A percentile compares a stretch with the other conserved stretches of the same genome.
phyloP scores from a whole-genome alignment of 2,888 invertebrate genomes.

The Electrophaes corylata region DNA sequence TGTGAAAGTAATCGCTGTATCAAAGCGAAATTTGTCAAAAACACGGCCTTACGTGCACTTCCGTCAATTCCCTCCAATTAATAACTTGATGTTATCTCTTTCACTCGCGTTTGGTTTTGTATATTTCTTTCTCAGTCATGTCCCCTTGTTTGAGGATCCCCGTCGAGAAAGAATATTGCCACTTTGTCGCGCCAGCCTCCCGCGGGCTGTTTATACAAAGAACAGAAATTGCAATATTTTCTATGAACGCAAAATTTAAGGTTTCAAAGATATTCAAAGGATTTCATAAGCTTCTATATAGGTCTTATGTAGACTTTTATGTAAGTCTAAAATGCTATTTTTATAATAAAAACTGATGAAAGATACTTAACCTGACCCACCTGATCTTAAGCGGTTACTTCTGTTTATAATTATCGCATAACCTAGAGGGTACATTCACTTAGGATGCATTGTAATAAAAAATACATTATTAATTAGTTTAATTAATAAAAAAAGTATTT shows the following conservation, averaged over 20 bases:
- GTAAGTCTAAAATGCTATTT: too few species aligned
- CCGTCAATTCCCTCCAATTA: slow-evolving; percentile 83
- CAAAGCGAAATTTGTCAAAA: slow-evolving; percentile 84
- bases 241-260: slow-evolving; percentile 60
- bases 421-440: too few species aligned
- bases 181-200: slow-evolving; percentile 79
- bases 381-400: too few species aligned
- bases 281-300: too few species aligned
- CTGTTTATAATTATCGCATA: too few species aligned
- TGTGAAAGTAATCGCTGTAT: slow-evolving; percentile 82
- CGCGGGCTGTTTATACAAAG: slow-evolving; percentile 73
- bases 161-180: slow-evolving; percentile 82
- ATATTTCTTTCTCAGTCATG: slow-evolving; percentile 56
- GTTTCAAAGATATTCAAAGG: slow-evolving; percentile 48
- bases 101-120: slow-evolving; percentile 40
- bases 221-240: slow-evolving; percentile 78
- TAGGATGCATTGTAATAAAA: too few species aligned
- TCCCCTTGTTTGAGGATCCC: slow-evolving; percentile 82
- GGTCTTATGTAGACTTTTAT: too few species aligned
- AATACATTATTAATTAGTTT: too few species aligned
- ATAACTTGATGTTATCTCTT: slow-evolving; percentile 66
- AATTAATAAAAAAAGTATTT: too few species aligned
- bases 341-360: too few species aligned
- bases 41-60: slow-evolving; percentile 78
- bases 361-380: too few species aligned